Evolutionary conservation across 37 sponge, comb jelly and placozoan species (phyloP).

Genomic region (Agelas oroides): DNA sequence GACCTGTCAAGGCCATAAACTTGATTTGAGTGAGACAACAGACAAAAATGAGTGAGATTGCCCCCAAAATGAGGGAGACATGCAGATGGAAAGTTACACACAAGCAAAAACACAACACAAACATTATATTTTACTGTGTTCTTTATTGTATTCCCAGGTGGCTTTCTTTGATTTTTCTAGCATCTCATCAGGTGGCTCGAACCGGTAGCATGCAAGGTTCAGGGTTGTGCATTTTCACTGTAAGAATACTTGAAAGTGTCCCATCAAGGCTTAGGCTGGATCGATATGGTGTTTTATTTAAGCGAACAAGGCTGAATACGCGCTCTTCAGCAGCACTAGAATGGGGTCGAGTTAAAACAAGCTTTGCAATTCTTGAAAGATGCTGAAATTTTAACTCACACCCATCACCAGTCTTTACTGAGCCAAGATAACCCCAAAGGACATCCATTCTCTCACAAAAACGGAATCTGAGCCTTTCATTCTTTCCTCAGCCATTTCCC

Average conservation of each 20-base stretch:
- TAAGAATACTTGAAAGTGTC: slow-evolving; percentile 38
- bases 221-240: slow-evolving; percentile 1
- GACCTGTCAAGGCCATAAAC: too few relatives aligned
- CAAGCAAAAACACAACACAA: too few relatives aligned
- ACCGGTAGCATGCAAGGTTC: neutral
- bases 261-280: slow-evolving; percentile 22
- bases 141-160: too few relatives aligned
- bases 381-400: neutral
- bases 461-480: neutral
- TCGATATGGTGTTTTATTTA: slow-evolving; percentile 37
- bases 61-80: too few relatives aligned
- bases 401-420: too few relatives aligned
- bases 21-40: too few relatives aligned
- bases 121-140: too few relatives aligned
- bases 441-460: slow-evolving; percentile 31
- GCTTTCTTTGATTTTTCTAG: too few relatives aligned
- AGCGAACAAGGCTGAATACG: slow-evolving; percentile 33
- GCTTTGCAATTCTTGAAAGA: slow-evolving; percentile 21
- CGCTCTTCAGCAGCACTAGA: slow-evolving; percentile 51
- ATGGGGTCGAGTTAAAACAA: slow-evolving; percentile 27
- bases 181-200: too few relatives aligned
- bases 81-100: too few relatives aligned
- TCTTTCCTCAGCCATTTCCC: slow-evolving; percentile 8
- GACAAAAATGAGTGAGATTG: too few relatives aligned
- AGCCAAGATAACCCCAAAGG: slow-evolving; percentile 15